Evolutionary conservation across 2,888 invertebrate genomes (phyloP).

Genomic region (Nemotelus pantherinus): DNA sequence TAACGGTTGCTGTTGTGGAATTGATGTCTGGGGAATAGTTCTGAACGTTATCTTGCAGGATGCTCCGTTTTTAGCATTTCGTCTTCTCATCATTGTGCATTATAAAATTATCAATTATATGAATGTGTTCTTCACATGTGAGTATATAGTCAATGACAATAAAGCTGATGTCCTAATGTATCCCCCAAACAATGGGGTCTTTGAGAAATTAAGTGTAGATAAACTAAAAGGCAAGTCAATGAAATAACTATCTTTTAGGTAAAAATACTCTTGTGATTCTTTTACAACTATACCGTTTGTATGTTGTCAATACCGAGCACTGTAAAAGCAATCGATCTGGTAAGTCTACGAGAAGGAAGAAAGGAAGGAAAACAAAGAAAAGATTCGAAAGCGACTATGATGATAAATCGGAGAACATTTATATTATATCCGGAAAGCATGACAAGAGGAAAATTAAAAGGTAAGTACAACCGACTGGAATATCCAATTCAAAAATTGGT

Average conservation of each 20-base stretch:
- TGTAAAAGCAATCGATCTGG: constrained; percentile 63
- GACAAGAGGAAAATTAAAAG: constrained; percentile 59
- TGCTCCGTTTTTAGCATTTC: constrained; percentile 86
- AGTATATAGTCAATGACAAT: constrained; percentile 58
- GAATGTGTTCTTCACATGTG: constrained; percentile 96
- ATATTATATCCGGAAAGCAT: constrained; percentile 66
- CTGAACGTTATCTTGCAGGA: constrained; percentile 88
- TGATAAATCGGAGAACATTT: constrained; percentile 66
- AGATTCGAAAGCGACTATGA: constrained; percentile 58
- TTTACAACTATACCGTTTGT: constrained; percentile 84
- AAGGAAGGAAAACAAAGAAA: constrained; percentile 56
- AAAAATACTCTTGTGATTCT: constrained; percentile 87
- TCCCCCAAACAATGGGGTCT: constrained; percentile 62
- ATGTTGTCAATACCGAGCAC: constrained; percentile 80
- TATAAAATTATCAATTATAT: constrained; percentile 92
- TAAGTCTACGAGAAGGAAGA: constrained; percentile 55
- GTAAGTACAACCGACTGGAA: constrained; percentile 51
- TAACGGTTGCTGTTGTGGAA: constrained; percentile 80
- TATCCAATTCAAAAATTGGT: constrained; percentile 53
- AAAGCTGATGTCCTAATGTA: too few species aligned
- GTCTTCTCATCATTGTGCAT: constrained; percentile 85
- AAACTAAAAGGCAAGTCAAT: constrained; percentile 9
- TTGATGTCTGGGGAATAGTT: constrained; percentile 89
- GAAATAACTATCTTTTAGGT: constrained; percentile 59
- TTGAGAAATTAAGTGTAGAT: not conserved